Evolutionary conservation across 2,888 invertebrate species (phyloP), one percentile per base, ranked within the genome.

Genomic region (Brenthis daphne): DNA sequence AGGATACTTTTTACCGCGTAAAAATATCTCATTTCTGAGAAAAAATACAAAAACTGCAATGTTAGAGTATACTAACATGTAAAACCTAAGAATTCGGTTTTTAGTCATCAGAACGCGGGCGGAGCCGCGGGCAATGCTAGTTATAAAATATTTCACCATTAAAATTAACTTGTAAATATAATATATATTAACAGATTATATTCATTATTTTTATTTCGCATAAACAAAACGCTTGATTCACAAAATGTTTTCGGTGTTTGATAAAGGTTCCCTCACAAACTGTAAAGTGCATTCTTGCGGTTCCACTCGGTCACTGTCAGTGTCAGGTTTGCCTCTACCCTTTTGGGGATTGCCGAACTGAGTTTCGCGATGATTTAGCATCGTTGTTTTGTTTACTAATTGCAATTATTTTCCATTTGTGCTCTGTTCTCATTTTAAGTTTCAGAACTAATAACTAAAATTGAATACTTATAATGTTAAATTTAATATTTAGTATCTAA

Each of bases 231-330:
- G 24, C 11, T 24, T 48, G 55, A 33, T 60, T 65, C 56, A 56
- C 51, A 55, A 55, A 65, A 69, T 61, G 51, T 51, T 69, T 61
- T 57, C 24, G 6, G 14, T 48, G 48, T 47, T 60, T 60, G 60
- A 60, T 50, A 48, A 48, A 60, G 60, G 60, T 48, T 50, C 29
- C n/a, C 29, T 24, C 14, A 37, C 14, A 63, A 54, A 54, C 16
- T 54, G 20, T 63, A 37, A 63, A 54, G 63, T 63, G 63, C 63
- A 63, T 63, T 54, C 53, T 20, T 63, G 53, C 20, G 37, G 51
- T 33, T 53, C 14, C 54, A 63, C 63, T 63, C 63, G 53, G 24
- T 63, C 63, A 63, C 63, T 63, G 63, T 63, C 63, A 63, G 63
- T 43, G 54, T 53, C 63, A 53, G 54, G 54, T 63, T 43, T 43